A percentile compares a stretch with the other conserved stretches of the same genome.
Conservation (phyloP, 2,888 invertebrate species). For the Amphipyra tragopoginis region DNA sequence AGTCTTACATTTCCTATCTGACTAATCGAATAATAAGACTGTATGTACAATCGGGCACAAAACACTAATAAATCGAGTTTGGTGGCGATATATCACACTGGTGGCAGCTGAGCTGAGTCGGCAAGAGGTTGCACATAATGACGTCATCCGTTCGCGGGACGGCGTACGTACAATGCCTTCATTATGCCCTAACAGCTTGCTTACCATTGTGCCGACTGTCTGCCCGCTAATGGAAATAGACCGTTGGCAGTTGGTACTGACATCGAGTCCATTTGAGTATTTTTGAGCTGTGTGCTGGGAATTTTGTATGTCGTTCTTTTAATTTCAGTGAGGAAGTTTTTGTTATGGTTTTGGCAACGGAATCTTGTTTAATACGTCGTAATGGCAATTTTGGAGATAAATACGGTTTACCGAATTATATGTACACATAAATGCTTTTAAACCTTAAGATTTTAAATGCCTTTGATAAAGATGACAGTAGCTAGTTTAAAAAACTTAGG, state of each 20-base stretch:
- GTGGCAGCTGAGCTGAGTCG: slow-evolving; percentile 76
- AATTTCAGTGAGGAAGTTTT: slow-evolving; percentile 12
- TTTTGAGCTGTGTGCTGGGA: slow-evolving; percentile 32
- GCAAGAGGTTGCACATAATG: slow-evolving; percentile 80
- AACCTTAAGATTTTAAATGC: too few species aligned
- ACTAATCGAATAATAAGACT: slow-evolving; percentile 62
- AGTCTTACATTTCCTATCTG: slow-evolving; percentile 37
- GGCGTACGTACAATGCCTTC: slow-evolving; percentile 80
- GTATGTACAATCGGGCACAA: slow-evolving; percentile 67
- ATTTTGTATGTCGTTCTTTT: slow-evolving; percentile 11
- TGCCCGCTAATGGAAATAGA: slow-evolving; percentile 77
- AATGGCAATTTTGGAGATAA: too few species aligned
- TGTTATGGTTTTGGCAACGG: neutral
- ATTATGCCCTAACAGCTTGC: slow-evolving; percentile 84
- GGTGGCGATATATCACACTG: slow-evolving; percentile 74
- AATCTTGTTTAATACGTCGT: too few species aligned
- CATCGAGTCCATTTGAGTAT: slow-evolving; percentile 46
- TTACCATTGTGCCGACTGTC: slow-evolving; percentile 79
- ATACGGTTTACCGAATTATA: too few species aligned
- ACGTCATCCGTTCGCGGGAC: slow-evolving; percentile 74
- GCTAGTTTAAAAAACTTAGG: too few species aligned
- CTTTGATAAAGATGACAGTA: too few species aligned
- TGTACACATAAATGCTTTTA: too few species aligned
- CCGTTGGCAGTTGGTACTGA: slow-evolving; percentile 58
- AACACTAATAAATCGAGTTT: slow-evolving; percentile 78